phyloP scores from a whole-genome alignment of 2,113 vertebrate genomes.

The Peucedramus taeniatus region DNA sequence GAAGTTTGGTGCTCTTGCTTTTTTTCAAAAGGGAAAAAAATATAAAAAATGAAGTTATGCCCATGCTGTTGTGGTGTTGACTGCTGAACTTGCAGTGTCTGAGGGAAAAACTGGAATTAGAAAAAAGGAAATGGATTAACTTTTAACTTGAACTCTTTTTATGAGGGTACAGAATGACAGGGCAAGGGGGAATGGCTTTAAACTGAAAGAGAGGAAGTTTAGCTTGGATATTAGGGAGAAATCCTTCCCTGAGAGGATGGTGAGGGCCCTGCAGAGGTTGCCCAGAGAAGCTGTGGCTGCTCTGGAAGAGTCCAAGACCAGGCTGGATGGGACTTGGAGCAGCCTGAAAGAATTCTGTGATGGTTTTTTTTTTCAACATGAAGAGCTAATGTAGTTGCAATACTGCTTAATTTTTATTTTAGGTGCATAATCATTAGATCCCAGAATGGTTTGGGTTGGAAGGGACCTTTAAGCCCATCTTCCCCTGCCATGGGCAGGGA shows the following conservation, averaged over 20 bases:
- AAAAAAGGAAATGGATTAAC: neutral
- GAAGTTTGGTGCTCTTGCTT: neutral
- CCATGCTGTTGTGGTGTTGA: neutral
- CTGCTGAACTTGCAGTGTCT: neutral
- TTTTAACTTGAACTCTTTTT: too few species aligned
- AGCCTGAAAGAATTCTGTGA: neutral
- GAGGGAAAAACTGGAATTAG: neutral
- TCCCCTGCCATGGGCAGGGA: neutral
- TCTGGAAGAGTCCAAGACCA: neutral
- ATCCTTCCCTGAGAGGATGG: neutral
- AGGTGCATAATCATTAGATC: neutral
- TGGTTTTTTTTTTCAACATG: neutral
- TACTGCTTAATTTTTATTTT: neutral
- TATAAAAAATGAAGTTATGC: accelerated
- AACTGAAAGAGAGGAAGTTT: neutral
- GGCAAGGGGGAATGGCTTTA: neutral
- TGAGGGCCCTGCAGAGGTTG: neutral
- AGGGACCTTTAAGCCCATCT: neutral
- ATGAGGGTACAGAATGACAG: neutral
- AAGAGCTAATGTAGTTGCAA: neutral
- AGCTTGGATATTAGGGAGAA: neutral
- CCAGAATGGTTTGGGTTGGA: neutral
- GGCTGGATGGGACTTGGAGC: neutral
- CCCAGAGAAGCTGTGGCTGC: neutral
- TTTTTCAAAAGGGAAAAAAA: neutral